Evolutionary conservation across 2,113 vertebrate species (phyloP), one percentile per base, ranked within the genome.

Genomic region (Promerops cafer): DNA sequence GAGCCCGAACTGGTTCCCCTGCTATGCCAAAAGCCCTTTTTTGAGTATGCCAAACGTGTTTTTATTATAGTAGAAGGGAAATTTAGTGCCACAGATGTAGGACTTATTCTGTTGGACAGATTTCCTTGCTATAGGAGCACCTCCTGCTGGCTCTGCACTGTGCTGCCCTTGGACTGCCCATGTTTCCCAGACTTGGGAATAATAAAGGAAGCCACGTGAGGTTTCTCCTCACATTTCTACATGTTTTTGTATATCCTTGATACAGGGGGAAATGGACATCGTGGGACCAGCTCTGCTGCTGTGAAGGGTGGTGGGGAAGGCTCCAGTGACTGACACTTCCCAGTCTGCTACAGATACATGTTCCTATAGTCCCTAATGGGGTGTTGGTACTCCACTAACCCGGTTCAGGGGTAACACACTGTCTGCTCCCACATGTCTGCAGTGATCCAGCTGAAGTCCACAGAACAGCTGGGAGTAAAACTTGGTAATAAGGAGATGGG

Each of bases 81-180:
- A 84, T 84, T 87, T 45, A 24, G 61, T 76, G 49, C 26, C 77
- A 45, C 7, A 1, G 53, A 23, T 2, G 3, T 14, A 8, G 16
- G 44, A 49, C n/a, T 71, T 86, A 37, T 7, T 65, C 17, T 37
- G 52, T 60, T 42, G 56, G 80, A 39, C 16, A 52, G 35, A 78
- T 86, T 87, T 95, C 35, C 60, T 97, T 88, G 88, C 96, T 92
- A 39, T 78, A 90, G 79, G 76, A 93, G 80, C 88, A 96, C 87
- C 93, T 96, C 92, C 81, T 97, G 85, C 83, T 90, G 93, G 93
- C 77, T 60, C 26, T 64, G 61, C 44, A 4, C 24, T 70, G 79
- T 26, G 21, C 53, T 89, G 83, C 31, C 82, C 54, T 80, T 56
- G 66, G 24, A 81, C 56, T 42, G 42, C 49, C 27, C 2, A 0